Base-by-base conservation (phyloP, 2,797 vertebrate genomes). In the Megaceryle alcyon region DNA sequence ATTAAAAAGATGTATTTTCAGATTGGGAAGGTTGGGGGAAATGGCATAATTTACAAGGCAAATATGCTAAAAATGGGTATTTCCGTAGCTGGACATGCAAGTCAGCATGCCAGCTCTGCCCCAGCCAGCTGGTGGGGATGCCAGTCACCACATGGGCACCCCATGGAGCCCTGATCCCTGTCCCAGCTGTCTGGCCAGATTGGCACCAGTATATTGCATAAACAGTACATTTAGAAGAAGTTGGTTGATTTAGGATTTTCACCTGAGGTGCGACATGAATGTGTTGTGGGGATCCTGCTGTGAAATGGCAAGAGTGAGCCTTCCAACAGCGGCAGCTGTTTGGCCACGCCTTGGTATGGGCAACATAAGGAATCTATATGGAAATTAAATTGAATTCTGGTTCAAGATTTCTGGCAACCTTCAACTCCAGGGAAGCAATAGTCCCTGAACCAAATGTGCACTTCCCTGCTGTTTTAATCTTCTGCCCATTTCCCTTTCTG, bases 271-370 rank as follows among this genome's bases (percentile, higher is more conserved):
- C 1, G 31, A 29, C 51, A 31, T 6, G n/a, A 65, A 22, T 0
- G 2, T n/a, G 29, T 22, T 2, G 0, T 15, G 31, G 26, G 28
- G 46, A 11, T 48, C 61, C 14, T 59, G 60, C 82, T 64, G 37
- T 49, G 56, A 56, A 29, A 1, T 13, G 75, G 86, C 69, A 79
- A 64, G 60, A 26, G 57, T 0, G 2, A 84, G 28, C 29, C 17
- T 29, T 75, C 63, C 0, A 0, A 1, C 66, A 60, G 29, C 3
- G 8, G 71, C 1, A 0, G 46, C 79, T 3, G 6, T 6, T 66
- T 1, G 14, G 75, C 79, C 90, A 73, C 26, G 26, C 5, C 8
- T 25, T 61, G 39, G 25, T 3, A 25, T 3, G 2, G 76, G 19
- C 4, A 5, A n/a, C 85, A 75, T 31, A 59, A 94, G 86, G 78